These are phyloP conservation scores for Coranthus polyacanthus DNA, from an alignment of 2,797 vertebrate species.

Conservation along the genomic window DNA sequence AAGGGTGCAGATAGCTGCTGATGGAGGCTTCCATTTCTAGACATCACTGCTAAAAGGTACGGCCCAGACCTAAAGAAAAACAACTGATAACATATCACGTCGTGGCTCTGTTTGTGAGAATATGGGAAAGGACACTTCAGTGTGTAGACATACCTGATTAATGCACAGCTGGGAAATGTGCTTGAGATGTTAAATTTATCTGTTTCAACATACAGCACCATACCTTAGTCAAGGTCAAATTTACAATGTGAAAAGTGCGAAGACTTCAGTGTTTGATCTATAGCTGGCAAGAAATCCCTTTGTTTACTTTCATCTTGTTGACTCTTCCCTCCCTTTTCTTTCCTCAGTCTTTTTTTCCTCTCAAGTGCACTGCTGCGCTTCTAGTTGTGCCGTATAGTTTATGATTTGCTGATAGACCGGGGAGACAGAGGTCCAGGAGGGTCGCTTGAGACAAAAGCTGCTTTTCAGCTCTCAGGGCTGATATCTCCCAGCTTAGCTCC, in stretches of 20 bases:
- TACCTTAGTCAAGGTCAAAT: constrained; percentile 2
- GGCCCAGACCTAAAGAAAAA: constrained; percentile 16
- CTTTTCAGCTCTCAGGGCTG: constrained; percentile 72
- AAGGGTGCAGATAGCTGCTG: constrained; percentile 42
- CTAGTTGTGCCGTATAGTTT: constrained; percentile 55
- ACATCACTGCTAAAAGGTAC: constrained; percentile 31
- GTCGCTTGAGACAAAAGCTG: constrained; percentile 73
- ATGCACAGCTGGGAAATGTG: neutral
- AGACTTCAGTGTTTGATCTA: constrained; percentile 36
- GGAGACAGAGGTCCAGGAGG: constrained; percentile 57
- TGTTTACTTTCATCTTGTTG: constrained; percentile 59
- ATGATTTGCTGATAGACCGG: constrained; percentile 74
- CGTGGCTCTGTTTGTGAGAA: neutral
- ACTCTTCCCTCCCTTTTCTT: constrained; percentile 44
- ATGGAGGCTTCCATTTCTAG: constrained; percentile 22
- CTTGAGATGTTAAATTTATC: constrained; percentile 10
- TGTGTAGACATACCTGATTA: neutral
- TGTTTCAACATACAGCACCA: neutral
- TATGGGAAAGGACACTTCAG: constrained; percentile 2
- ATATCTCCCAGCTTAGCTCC: constrained; percentile 61
- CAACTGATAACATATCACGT: constrained; percentile 47
- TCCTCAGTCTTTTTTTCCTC: neutral
- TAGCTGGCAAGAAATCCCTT: constrained; percentile 17
- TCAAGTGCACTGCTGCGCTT: constrained; percentile 52
- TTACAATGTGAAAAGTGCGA: neutral